phyloP scores from a whole-genome alignment of 92 coral and sea anemone species.

The Parazoanthus darwini region DNA sequence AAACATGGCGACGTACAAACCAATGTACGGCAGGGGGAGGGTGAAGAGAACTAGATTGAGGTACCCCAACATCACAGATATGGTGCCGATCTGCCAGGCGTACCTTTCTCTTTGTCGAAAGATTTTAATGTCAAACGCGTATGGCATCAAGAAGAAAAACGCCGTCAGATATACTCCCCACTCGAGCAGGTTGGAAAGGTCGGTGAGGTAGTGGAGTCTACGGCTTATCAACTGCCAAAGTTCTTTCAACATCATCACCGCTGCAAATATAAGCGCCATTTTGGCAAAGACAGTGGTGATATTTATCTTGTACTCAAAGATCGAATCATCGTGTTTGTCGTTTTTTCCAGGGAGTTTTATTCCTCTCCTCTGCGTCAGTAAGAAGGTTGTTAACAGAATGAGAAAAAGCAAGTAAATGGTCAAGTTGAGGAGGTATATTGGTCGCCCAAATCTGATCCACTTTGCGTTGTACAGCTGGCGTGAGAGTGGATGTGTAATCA shows the following conservation, averaged over 20 bases:
- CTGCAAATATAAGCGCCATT: conserved; percentile 49
- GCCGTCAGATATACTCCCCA: conserved; percentile 80
- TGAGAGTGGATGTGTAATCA: conserved; percentile 81
- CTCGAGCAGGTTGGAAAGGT: conserved; percentile 69
- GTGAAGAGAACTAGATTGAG: conserved; percentile 66
- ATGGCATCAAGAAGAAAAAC: conserved; percentile 66
- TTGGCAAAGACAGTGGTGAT: neutral
- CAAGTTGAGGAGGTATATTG: conserved; percentile 51
- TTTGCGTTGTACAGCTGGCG: conserved; percentile 57
- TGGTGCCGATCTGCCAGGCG: conserved; percentile 73
- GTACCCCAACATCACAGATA: conserved; percentile 73
- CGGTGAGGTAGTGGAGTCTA: conserved; percentile 57
- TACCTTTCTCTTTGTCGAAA: neutral
- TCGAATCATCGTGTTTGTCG: neutral
- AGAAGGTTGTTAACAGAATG: conserved; percentile 47
- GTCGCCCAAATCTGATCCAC: conserved; percentile 69
- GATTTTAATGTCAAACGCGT: neutral
- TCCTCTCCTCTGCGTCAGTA: conserved; percentile 49
- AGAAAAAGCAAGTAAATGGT: conserved; percentile 53
- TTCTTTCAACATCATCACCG: conserved; percentile 66
- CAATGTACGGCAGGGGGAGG: conserved; percentile 65
- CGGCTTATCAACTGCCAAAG: conserved; percentile 60
- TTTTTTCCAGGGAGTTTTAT: conserved; percentile 34
- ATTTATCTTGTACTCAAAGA: neutral
- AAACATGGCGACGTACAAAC: conserved; percentile 88